phyloP scores from a whole-genome alignment of 2,113 vertebrate species.

The Nothoprocta pentlandii region DNA sequence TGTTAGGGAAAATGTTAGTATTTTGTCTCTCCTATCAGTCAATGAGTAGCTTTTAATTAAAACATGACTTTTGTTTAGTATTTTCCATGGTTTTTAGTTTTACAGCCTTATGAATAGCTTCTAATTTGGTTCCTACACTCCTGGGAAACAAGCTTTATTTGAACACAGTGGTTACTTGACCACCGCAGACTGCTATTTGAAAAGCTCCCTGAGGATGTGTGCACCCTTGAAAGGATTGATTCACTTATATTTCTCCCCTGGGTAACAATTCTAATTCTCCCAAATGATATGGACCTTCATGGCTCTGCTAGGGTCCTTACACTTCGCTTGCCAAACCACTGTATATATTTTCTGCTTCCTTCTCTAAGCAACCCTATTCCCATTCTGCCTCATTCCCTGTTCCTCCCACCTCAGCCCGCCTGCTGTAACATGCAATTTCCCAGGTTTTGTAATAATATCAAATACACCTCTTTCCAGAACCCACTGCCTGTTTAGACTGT shows the following conservation, averaged over 20 bases:
- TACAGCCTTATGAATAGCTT: background rate
- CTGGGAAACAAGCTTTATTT: slow-evolving; percentile 2
- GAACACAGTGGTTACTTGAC: background rate
- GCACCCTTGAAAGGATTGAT: background rate
- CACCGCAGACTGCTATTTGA: background rate
- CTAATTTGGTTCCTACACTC: background rate
- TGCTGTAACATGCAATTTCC: rapidly evolving
- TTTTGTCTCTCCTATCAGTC: background rate
- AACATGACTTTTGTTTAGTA: background rate
- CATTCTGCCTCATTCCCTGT: background rate
- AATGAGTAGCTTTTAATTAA: slow-evolving; percentile 19
- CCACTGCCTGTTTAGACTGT: background rate
- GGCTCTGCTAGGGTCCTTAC: background rate
- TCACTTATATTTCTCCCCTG: background rate
- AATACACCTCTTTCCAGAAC: background rate
- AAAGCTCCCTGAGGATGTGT: background rate
- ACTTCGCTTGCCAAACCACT: background rate
- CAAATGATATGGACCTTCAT: background rate
- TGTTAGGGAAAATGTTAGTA: rapidly evolving
- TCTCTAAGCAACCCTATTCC: rapidly evolving
- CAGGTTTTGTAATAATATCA: background rate
- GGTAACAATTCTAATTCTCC: background rate
- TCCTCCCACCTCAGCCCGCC: background rate
- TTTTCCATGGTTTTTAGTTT: background rate
- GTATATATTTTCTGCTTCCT: rapidly evolving